A percentile compares a stretch with the other conserved stretches of the same genome.
Conservation (phyloP, 2,888 invertebrate genomes). For the Neoitamus cyanurus region DNA sequence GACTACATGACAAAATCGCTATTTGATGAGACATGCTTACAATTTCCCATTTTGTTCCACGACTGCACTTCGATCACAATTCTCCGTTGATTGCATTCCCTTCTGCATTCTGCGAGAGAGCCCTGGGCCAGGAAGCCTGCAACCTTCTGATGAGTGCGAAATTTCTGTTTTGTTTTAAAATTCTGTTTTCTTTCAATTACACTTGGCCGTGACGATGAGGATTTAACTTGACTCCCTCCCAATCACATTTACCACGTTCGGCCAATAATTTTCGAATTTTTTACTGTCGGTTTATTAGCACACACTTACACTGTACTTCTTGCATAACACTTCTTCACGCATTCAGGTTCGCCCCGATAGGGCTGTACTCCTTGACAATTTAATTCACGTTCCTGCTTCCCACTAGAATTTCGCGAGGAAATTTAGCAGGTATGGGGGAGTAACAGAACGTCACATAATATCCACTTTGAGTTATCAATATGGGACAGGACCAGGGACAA, state of each 20-base stretch:
- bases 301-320: slow-evolving; percentile 43
- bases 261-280: neutral
- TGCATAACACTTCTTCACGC: slow-evolving; percentile 52
- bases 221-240: neutral
- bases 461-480: slow-evolving; percentile 6
- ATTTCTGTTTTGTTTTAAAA: neutral
- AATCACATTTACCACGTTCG: neutral
- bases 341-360: neutral
- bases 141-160: neutral
- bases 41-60: slow-evolving; percentile 4
- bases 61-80: slow-evolving; percentile 3
- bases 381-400: neutral
- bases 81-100: neutral
- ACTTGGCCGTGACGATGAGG: neutral
- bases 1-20: neutral
- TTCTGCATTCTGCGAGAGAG: neutral
- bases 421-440: neutral
- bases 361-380: neutral
- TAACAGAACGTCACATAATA: slow-evolving; percentile 17
- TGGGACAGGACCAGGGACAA: neutral
- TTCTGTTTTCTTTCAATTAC: neutral
- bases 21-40: slow-evolving; percentile 24
- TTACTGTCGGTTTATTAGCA: neutral
- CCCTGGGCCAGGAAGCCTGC: neutral
- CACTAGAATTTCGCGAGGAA: neutral